Conservation (phyloP, 1,140 invertebrate species). For the Pectinophora gossypiella region DNA sequence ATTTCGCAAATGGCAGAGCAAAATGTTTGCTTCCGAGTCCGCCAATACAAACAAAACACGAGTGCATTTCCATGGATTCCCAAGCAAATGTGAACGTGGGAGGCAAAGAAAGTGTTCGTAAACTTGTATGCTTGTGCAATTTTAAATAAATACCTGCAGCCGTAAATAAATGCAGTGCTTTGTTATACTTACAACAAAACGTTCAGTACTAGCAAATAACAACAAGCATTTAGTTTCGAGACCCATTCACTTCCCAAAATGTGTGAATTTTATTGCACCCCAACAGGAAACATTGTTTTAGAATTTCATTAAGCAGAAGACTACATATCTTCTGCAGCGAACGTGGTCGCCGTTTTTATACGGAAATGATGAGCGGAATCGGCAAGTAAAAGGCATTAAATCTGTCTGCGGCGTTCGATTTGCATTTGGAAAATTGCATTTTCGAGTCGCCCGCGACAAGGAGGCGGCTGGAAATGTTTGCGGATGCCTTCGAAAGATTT, state of each 20-base stretch:
- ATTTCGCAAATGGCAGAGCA: constrained; percentile 28
- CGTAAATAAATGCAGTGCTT: too few relatives aligned
- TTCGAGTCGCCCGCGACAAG: constrained; percentile 51
- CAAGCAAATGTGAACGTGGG: background rate
- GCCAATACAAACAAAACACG: constrained; percentile 39
- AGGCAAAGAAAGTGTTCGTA: background rate
- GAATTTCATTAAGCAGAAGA: too few relatives aligned
- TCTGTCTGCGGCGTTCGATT: constrained; percentile 66
- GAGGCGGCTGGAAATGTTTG: constrained; percentile 57
- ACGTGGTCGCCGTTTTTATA: constrained; percentile 7
- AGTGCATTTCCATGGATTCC: constrained; percentile 27
- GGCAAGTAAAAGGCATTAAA: constrained; percentile 68
- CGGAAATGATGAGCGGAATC: constrained; percentile 64
- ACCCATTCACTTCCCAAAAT: too few relatives aligned
- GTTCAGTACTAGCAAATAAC: too few relatives aligned
- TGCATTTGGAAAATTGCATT: constrained; percentile 71
- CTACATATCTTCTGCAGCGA: background rate
- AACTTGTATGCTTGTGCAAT: too few relatives aligned
- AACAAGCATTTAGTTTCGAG: too few relatives aligned
- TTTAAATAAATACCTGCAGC: too few relatives aligned
- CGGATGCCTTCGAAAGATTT: constrained; percentile 49
- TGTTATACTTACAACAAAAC: too few relatives aligned
- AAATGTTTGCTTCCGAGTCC: constrained; percentile 35
- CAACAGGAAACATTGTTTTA: too few relatives aligned
- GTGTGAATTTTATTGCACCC: too few relatives aligned